Base-by-base conservation (phyloP, 1,140 invertebrate genomes). In the Nomia melanderi region DNA sequence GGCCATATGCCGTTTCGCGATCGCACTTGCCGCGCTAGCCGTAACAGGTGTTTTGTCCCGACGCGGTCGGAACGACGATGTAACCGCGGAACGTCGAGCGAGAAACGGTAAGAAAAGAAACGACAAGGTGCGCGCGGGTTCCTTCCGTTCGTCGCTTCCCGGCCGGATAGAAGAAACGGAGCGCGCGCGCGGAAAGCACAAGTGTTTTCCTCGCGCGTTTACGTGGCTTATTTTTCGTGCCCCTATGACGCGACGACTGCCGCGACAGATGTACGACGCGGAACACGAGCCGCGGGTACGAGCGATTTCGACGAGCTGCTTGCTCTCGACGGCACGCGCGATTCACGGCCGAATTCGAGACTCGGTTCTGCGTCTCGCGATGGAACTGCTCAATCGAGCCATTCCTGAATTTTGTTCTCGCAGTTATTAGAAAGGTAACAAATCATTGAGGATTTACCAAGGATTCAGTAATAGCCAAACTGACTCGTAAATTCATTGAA, bases 121-220 rank as follows among this genome's bases (percentile, higher is more conserved):
- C 4, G 0, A 1, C 31, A 5, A 36, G 25, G 9, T 14, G 17
- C 29, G 17, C 29, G 56, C 1, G 17, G 0, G 6, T 53, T 39
- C 12, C 41, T 39, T 23, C 14, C 25, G 20, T 0, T 47, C 14
- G 12, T 47, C 62, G 8, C n/a, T n/a, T n/a, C n/a, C 39, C 17
- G 1, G 53, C 31, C 44, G 33, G 27, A 59, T 25, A 7, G 27
- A 11, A 17, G 9, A 41, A n/a, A n/a, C n/a, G n/a, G n/a, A 4
- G 36, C 25, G 31, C 57, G 67, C n/a, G 47, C 71, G 67, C 69
- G 72, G 63, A 83, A 74, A 85, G 14, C 78, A 84, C 81, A 79
- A 82, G 85, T 87, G 86, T 83, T 79, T 69, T 33, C 57, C 47
- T 20, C 53, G 25, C n/a, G 23, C 41, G 23, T 27, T 41, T 67